Evolutionary conservation across 2,888 invertebrate genomes (phyloP).

Genomic region (Tipula vernalis): DNA sequence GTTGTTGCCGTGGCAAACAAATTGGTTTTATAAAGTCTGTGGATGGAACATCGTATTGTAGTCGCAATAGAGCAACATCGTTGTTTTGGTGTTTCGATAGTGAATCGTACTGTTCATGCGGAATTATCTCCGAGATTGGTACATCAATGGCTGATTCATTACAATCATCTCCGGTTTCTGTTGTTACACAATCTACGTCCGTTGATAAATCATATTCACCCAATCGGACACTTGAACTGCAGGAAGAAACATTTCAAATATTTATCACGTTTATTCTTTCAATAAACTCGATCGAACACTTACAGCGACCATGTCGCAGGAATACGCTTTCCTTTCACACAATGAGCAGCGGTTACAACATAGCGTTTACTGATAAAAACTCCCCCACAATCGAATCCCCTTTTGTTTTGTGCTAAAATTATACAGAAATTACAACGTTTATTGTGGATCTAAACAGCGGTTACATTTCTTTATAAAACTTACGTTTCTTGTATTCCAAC

Average conservation of each 20-base stretch:
- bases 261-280: not conserved
- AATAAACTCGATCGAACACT: not conserved
- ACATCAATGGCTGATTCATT: slow-evolving; percentile 46
- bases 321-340: no score
- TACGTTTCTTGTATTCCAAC: no score
- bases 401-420: slow-evolving; percentile 23
- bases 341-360: no score
- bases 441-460: no score
- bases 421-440: no score
- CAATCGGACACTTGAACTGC: slow-evolving; percentile 20
- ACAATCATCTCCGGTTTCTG: not conserved
- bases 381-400: no score
- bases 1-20: slow-evolving; percentile 31
- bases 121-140: slow-evolving; percentile 46
- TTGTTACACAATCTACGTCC: slow-evolving; percentile 33
- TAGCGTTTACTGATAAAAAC: no score
- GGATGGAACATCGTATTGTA: slow-evolving; percentile 40
- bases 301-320: no score
- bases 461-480: no score
- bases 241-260: not conserved
- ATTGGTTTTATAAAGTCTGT: slow-evolving; percentile 29
- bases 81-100: slow-evolving; percentile 47
- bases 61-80: slow-evolving; percentile 60
- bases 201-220: slow-evolving; percentile 44
- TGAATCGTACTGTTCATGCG: slow-evolving; percentile 52